phyloP scores from a whole-genome alignment of 2,113 vertebrate species.

The Macaca fascicularis region T2T-MFA8v1.1 NC_088380.1:135609501-135610000 shows the following conservation, averaged over 20 bases:
- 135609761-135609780: not conserved
- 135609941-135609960: not conserved
- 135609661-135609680: not conserved
- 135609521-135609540: not conserved
- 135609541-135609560: not conserved
- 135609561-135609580: not conserved
- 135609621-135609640: not conserved
- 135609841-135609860: not conserved
- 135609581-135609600: not conserved
- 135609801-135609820: not conserved
- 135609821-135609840: not conserved
- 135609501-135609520: not conserved
- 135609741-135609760: not conserved
- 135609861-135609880: not conserved
- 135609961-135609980: not conserved
- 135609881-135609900: not conserved
- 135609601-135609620: not conserved
- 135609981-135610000: slow-evolving; percentile 27
- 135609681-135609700: not conserved
- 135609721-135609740: not conserved
- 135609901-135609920: not conserved
- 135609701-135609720: not conserved
- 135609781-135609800: not conserved
- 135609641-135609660: not conserved
- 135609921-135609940: not conserved